Conservation (phyloP, 2,888 invertebrate species). For the Ferdinandea cuprea region DNA sequence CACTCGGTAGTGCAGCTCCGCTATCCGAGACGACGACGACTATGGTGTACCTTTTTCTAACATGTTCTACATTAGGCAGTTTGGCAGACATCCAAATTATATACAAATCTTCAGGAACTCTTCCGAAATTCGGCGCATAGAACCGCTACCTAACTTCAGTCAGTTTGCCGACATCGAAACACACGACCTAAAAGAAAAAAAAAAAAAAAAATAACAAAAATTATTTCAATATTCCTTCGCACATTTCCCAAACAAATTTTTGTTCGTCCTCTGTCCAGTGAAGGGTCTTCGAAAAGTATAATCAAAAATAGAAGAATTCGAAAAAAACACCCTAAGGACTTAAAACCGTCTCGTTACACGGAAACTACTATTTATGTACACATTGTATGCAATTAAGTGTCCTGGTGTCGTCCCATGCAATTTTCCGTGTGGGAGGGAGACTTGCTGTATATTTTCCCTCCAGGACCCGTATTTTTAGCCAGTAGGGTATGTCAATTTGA, state of each 20-base stretch:
- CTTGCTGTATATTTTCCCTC: neutral
- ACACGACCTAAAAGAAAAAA: slow-evolving; percentile 34
- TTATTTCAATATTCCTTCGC: slow-evolving; percentile 69
- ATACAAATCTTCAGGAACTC: slow-evolving; percentile 65
- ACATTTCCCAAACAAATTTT: slow-evolving; percentile 37
- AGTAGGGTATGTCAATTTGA: neutral
- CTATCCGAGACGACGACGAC: neutral
- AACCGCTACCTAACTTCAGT: neutral
- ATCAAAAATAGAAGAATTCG: no score
- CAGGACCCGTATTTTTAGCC: neutral
- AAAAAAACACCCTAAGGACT: slow-evolving; percentile 23
- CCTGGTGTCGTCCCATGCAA: slow-evolving; percentile 60
- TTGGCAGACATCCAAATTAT: slow-evolving; percentile 68
- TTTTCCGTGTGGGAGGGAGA: slow-evolving; percentile 28
- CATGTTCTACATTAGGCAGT: slow-evolving; percentile 61
- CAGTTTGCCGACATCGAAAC: neutral
- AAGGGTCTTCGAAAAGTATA: slow-evolving; percentile 12
- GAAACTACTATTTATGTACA: slow-evolving; percentile 72
- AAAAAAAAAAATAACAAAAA: no score
- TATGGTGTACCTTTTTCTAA: slow-evolving; percentile 3
- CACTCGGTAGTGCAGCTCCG: neutral
- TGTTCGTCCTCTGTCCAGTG: slow-evolving; percentile 4
- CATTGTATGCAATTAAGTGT: slow-evolving; percentile 73
- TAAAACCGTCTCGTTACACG: slow-evolving; percentile 66
- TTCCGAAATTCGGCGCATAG: slow-evolving; percentile 50